phyloP scores from a whole-genome alignment of 1,140 invertebrate species.

The Drosophila nigromelanica region DNA sequence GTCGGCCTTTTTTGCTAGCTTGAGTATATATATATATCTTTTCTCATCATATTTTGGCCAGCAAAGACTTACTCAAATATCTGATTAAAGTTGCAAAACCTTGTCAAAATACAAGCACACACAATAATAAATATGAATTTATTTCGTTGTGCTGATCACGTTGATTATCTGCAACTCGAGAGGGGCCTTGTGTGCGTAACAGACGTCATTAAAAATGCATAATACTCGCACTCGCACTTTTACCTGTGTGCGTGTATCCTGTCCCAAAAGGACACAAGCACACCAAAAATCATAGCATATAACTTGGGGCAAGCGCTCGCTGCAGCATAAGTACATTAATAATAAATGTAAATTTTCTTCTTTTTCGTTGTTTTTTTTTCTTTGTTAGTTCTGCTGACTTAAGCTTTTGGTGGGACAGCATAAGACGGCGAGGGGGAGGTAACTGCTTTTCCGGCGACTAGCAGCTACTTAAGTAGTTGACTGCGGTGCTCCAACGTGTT shows the following conservation, averaged over 20 bases:
- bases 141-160: conserved; percentile 34
- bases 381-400: background rate
- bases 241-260: background rate
- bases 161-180: conserved; percentile 23
- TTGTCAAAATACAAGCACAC: background rate
- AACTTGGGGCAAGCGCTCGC: conserved; percentile 26
- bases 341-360: conserved; percentile 78
- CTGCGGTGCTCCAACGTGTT: conserved; percentile 55
- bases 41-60: background rate
- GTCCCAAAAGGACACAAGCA: conserved; percentile 7
- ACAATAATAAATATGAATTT: conserved; percentile 40
- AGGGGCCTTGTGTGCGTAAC: conserved; percentile 12
- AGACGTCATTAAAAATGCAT: conserved; percentile 67
- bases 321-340: conserved; percentile 68
- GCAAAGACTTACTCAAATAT: background rate
- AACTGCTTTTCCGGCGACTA: conserved; percentile 43
- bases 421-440: background rate
- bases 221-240: conserved; percentile 35
- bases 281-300: conserved; percentile 40
- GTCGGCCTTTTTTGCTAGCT: no score
- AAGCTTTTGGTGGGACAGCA: background rate
- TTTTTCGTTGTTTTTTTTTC: conserved; percentile 28
- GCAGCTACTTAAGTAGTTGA: conserved; percentile 45
- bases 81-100: conserved; percentile 8
- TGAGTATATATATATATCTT: background rate